Base-by-base conservation (phyloP, 2,113 vertebrate species). In the Semnornis frantzii region DNA sequence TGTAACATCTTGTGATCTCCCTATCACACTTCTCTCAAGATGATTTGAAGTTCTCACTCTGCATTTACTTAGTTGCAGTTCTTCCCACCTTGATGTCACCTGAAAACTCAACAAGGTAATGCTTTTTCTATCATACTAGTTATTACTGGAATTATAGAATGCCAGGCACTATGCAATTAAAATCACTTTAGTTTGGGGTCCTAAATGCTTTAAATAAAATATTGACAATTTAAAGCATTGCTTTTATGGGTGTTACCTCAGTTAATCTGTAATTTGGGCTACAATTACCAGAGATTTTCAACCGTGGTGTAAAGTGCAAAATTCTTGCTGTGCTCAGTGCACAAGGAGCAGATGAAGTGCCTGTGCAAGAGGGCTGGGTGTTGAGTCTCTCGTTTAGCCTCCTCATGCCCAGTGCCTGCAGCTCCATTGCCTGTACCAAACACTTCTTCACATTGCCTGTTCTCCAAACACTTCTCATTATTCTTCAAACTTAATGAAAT, bases 381-480 rank as follows among this genome's bases (percentile, higher is more conserved):
- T 28, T 7, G 83, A 60, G 37, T 33, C 20, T 28, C 46, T 57
- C 66, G 17, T 42, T 48, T 20, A 27, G 50, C 33, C 50, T 58
- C 1, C 0, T 18, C 15, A 6, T 1, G 28, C 39, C 31, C 20
- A 8, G 52, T 0, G 7, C 0, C 34, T 8, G 25, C 3, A 76
- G 42, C 59, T 73, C 39, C 68, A 4, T n/a, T 5, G 1, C 12
- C 12, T 52, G 50, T 52, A 24, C 50, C 50, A 24, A 52, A 24
- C 50, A 52, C 50, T 25, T 52, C 50, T 25, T 25, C 50, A 52
- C 50, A 52, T 52, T 52, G 12, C 50, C 23, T 76, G 25, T 74
- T 69, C 33, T 62, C 33, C 1, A 8, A 69, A 58, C 16, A 7
- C 17, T 84, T 66, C 39, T 71, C 60, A 12, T 31, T 48, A 27